Evolutionary conservation across 2,113 vertebrate genomes (phyloP).

Genomic region (Thalassarche chlororhynchos): DNA sequence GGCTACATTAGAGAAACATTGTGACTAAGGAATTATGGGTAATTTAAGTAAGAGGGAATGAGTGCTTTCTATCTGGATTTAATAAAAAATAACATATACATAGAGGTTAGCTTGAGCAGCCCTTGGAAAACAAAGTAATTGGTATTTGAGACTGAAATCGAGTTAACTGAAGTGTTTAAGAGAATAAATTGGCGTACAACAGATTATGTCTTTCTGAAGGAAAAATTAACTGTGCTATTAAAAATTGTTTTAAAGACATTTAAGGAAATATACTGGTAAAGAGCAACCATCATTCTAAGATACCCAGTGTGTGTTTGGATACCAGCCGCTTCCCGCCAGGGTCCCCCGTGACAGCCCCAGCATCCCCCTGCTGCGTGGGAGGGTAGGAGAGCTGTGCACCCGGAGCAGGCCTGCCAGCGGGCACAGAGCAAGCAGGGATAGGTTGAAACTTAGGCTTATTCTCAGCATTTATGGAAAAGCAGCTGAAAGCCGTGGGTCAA

Average conservation of each 20-base stretch:
- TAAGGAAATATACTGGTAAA: neutral
- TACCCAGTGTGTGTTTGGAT: neutral
- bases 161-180: neutral
- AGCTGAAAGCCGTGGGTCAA: neutral
- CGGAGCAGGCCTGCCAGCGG: rapidly evolving
- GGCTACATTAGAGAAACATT: neutral
- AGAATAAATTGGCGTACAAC: neutral
- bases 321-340: too few relatives aligned
- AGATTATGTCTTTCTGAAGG: neutral
- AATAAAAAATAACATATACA: neutral
- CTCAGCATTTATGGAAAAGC: neutral
- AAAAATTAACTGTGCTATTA: neutral
- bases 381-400: rapidly evolving
- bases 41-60: neutral
- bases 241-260: neutral
- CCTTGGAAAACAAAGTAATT: neutral
- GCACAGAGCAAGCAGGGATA: too few relatives aligned
- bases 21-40: neutral
- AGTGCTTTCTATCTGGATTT: neutral
- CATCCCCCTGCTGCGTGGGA: too few relatives aligned
- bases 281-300: neutral
- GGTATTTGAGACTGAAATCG: neutral
- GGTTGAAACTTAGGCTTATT: neutral
- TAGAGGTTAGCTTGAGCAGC: neutral
- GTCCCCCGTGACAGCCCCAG: neutral